Percentiles rank a stretch among this genome's conserved stretches.
Evolutionary conservation across 2,113 vertebrate genomes (phyloP).

Genomic region (Chrysemys picta): DNA sequence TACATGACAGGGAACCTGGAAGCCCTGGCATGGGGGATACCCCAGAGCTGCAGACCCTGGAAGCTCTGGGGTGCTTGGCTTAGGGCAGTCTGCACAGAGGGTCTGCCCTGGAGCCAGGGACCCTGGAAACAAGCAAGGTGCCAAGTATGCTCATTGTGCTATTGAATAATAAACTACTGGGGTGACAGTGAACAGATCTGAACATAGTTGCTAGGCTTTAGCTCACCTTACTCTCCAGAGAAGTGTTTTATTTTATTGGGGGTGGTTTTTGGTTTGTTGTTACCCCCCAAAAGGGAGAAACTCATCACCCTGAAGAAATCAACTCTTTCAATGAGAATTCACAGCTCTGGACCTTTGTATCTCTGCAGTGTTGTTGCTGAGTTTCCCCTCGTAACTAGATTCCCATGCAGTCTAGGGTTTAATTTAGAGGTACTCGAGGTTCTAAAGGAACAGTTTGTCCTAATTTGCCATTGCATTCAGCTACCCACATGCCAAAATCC

Average conservation of each 20-base stretch:
- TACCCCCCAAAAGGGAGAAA: constrained; percentile 17
- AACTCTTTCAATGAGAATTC: constrained; percentile 26
- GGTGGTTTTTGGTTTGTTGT: not conserved
- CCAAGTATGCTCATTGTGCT: not conserved
- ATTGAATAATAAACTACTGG: not conserved
- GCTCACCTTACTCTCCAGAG: not conserved
- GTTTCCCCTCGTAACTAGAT: not conserved
- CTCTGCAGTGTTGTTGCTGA: not conserved
- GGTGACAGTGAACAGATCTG: accelerated
- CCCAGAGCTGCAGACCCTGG: not conserved
- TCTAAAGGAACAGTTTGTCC: not conserved
- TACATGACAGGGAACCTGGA: not conserved
- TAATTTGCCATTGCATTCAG: constrained; percentile 17
- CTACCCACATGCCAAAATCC: not conserved
- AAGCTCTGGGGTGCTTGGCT: not conserved
- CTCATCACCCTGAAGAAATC: not conserved
- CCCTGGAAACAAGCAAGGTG: not conserved
- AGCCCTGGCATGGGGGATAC: not conserved
- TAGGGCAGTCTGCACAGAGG: not conserved
- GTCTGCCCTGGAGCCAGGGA: not conserved
- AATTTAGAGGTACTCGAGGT: not conserved
- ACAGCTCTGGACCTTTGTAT: constrained; percentile 19
- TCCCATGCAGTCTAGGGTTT: not conserved
- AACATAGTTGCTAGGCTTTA: not conserved
- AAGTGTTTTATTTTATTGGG: not conserved